phyloP scores from a whole-genome alignment of 2,113 vertebrate species.

The Acrocephalus arundinaceus region DNA sequence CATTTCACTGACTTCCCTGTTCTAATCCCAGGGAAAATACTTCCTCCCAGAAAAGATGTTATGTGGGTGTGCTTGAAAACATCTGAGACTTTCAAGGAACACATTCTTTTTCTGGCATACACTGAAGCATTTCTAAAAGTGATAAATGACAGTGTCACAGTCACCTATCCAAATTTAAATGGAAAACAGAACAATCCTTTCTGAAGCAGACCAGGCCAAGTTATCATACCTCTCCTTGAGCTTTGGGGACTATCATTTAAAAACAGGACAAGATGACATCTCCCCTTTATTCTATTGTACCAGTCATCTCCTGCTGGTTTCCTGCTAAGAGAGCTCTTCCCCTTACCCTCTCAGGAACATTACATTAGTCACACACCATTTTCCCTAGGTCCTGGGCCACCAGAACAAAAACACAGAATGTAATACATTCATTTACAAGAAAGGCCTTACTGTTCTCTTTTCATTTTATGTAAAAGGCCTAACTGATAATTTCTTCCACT shows the following conservation, averaged over 20 bases:
- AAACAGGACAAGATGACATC: neutral
- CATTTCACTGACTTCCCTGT: neutral
- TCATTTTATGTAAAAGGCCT: neutral
- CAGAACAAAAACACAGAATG: neutral
- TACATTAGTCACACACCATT: neutral
- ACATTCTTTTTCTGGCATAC: neutral
- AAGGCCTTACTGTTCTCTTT: neutral
- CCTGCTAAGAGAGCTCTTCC: neutral
- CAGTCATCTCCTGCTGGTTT: neutral
- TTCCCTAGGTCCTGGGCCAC: neutral
- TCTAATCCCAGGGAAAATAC: conserved; percentile 38
- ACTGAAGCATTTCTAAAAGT: conserved; percentile 22
- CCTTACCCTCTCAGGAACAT: neutral
- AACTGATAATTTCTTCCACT: neutral
- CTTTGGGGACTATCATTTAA: neutral
- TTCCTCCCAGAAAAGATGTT: conserved; percentile 52
- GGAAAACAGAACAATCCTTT: conserved; percentile 12
- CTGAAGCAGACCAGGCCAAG: neutral
- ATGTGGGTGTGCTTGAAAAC: conserved; percentile 62
- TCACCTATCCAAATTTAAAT: conserved; percentile 30
- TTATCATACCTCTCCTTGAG: neutral
- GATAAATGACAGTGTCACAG: conserved; percentile 27
- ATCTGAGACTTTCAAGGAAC: conserved; percentile 51
- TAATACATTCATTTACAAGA: neutral
- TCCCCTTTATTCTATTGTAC: neutral